These are phyloP conservation scores for Aulostomus chinensis DNA, from an alignment of 2,797 vertebrate genomes.

Conservation along the genomic window DNA sequence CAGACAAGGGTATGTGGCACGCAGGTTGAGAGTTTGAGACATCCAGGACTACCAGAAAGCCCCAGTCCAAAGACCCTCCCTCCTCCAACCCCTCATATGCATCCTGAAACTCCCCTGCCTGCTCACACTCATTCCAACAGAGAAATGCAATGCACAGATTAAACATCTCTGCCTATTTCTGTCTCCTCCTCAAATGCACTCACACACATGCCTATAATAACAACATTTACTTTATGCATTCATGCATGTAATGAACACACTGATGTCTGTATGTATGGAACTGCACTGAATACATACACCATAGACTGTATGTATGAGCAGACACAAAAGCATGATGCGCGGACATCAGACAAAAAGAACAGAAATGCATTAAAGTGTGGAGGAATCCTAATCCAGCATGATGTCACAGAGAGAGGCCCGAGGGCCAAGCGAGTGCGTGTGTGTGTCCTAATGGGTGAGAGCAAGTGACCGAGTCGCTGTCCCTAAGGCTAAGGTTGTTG, in stretches of 20 bases:
- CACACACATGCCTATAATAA: slow-evolving; percentile 19
- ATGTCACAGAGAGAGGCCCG: slow-evolving; percentile 49
- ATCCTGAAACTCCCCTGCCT: slow-evolving; percentile 67
- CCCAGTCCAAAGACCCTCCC: slow-evolving; percentile 57
- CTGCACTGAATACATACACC: slow-evolving; percentile 73
- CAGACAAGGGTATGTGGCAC: slow-evolving; percentile 97
- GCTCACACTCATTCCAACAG: slow-evolving; percentile 64
- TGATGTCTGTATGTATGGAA: slow-evolving; percentile 67
- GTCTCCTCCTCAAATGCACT: slow-evolving; percentile 4
- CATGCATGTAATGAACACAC: slow-evolving; percentile 69
- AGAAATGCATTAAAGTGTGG: slow-evolving; percentile 63
- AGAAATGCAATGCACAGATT: slow-evolving; percentile 56
- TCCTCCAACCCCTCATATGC: slow-evolving; percentile 56
- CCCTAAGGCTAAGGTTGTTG: slow-evolving; percentile 23
- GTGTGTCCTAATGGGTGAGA: slow-evolving; percentile 3
- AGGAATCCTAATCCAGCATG: slow-evolving; percentile 66
- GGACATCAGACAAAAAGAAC: slow-evolving; percentile 66
- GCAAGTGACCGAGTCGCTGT: slow-evolving; percentile 34
- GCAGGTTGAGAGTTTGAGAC: slow-evolving; percentile 64
- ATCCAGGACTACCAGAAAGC: slow-evolving; percentile 53
- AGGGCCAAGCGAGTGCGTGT: slow-evolving; percentile 16
- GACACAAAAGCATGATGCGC: slow-evolving; percentile 66
- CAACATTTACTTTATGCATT: slow-evolving; percentile 62
- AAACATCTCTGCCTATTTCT: slow-evolving; percentile 29
- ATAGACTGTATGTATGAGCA: slow-evolving; percentile 72